Percentiles rank a stretch among this genome's conserved stretches.
These are phyloP conservation scores for Ruditapes philippinarum DNA, from an alignment of 1,140 invertebrate genomes.

Conservation along the genomic window DNA sequence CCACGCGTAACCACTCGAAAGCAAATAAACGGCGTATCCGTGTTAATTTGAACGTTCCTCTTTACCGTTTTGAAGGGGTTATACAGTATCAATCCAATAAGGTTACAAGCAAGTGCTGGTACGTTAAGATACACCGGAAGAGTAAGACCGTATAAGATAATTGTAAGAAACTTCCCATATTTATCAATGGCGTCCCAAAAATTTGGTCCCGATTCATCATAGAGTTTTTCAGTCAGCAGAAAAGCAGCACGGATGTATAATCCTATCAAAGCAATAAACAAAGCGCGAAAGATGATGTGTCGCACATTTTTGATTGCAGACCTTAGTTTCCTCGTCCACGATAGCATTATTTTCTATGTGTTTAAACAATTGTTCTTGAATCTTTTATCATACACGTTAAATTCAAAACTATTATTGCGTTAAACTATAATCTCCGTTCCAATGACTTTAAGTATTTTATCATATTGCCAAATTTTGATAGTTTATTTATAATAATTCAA, in stretches of 20 bases:
- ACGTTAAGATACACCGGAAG: background rate
- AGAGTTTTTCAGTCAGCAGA: background rate
- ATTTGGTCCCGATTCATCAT: background rate
- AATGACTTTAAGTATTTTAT: no score
- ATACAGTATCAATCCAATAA: constrained; percentile 88
- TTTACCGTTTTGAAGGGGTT: constrained; percentile 97
- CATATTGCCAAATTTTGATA: no score
- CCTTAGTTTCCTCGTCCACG: no score
- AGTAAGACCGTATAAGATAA: background rate
- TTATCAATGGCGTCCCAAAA: background rate
- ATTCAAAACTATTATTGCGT: no score
- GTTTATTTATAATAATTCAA: no score
- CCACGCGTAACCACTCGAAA: constrained; percentile 98
- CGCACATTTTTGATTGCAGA: no score
- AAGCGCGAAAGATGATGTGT: no score
- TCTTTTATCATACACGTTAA: no score
- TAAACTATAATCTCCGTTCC: no score
- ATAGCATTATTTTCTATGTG: no score
- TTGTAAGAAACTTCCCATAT: background rate
- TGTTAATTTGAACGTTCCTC: constrained; percentile 94
- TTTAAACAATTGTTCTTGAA: no score
- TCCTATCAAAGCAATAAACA: background rate
- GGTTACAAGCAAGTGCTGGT: background rate
- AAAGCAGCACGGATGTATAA: background rate
- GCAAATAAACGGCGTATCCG: constrained; percentile 97